Evolutionary conservation across 2,888 invertebrate species (phyloP).

Genomic region (Hirtodrosophila histrioides): DNA sequence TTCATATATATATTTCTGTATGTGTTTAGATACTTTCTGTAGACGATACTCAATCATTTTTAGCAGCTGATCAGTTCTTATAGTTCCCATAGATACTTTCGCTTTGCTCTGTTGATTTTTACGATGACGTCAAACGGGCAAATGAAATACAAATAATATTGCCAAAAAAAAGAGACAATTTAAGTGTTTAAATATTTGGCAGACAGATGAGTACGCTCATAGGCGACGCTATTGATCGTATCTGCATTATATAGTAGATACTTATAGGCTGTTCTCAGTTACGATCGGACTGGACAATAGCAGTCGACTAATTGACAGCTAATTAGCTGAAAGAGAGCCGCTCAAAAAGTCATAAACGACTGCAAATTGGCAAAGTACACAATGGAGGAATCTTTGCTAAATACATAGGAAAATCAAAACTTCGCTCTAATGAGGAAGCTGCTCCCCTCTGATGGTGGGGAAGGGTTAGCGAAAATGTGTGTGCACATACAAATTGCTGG

Average conservation of each 20-base stretch:
- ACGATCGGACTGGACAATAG: constrained; percentile 18
- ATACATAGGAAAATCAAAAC: constrained; percentile 52
- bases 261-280: constrained; percentile 13
- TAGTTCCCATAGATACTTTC: neutral
- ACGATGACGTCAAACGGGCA: neutral
- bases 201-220: constrained; percentile 1
- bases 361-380: constrained; percentile 44
- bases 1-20: no score
- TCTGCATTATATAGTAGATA: neutral
- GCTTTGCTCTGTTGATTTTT: neutral
- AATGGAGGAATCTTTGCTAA: constrained; percentile 30
- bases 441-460: constrained; percentile 2
- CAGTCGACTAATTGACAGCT: constrained; percentile 58
- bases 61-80: no score
- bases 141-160: neutral
- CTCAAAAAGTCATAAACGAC: constrained; percentile 2
- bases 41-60: no score
- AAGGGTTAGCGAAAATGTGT: constrained; percentile 7
- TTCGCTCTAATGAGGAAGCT: constrained; percentile 66
- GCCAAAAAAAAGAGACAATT: neutral
- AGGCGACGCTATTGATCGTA: constrained; percentile 6
- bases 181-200: constrained; percentile 1
- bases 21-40: no score
- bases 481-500: constrained; percentile 24
- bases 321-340: constrained; percentile 39